These are phyloP conservation scores for Aphidius gifuensis DNA, from an alignment of 1,140 invertebrate genomes.

Conservation along the genomic window DNA sequence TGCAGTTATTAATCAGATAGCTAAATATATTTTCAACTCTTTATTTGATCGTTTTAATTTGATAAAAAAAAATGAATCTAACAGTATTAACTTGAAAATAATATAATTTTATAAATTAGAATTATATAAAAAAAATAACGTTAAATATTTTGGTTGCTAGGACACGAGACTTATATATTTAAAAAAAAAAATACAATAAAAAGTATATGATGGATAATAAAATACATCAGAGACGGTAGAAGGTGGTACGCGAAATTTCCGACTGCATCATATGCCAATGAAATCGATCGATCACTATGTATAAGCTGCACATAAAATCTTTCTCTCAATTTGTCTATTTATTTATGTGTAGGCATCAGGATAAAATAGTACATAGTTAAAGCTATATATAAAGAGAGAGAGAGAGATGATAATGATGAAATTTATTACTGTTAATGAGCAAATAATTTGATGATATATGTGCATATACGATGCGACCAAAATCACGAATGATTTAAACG, in stretches of 20 bases:
- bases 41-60: too few species aligned
- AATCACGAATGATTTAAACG: conserved; percentile 35
- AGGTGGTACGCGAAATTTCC: conserved; percentile 17
- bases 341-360: background rate
- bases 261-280: conserved; percentile 14
- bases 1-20: too few species aligned
- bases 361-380: too few species aligned
- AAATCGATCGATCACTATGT: conserved; percentile 15
- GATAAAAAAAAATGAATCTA: too few species aligned
- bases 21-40: too few species aligned
- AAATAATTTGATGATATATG: background rate
- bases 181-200: too few species aligned
- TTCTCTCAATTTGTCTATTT: background rate
- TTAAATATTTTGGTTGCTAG: conserved; percentile 20
- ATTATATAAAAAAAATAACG: conserved; percentile 2
- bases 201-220: too few species aligned
- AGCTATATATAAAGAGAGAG: too few species aligned
- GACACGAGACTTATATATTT: conserved; percentile 19
- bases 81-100: too few species aligned
- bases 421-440: too few species aligned
- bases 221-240: conserved; percentile 15
- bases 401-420: too few species aligned
- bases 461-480: background rate
- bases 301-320: background rate
- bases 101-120: too few species aligned